Evolutionary conservation across 2,113 vertebrate genomes (phyloP).

Genomic region (Pachycephala philippinensis): DNA sequence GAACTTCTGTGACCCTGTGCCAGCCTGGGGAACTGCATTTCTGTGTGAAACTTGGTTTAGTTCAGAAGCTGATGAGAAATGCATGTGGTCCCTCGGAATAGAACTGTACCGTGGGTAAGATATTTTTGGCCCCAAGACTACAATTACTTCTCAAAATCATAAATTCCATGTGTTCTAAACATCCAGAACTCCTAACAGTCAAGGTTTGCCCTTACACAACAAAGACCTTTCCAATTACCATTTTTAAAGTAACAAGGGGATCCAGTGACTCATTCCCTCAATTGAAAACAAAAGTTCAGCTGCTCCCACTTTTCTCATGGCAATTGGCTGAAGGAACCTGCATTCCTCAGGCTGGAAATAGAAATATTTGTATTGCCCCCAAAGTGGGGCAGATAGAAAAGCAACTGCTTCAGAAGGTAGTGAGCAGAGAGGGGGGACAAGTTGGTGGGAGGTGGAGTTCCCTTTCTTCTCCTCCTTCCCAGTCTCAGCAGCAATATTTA

Average conservation of each 20-base stretch:
- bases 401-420: background rate
- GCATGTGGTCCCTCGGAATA: background rate
- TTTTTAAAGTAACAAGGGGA: background rate
- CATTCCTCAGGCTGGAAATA: background rate
- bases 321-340: background rate
- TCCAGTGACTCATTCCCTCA: background rate
- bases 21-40: background rate
- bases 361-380: background rate
- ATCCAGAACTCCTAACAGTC: background rate
- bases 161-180: background rate
- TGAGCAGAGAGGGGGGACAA: background rate
- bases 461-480: background rate
- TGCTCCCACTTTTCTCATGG: background rate
- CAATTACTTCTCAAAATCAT: background rate
- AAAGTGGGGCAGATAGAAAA: background rate
- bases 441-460: accelerated
- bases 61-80: background rate
- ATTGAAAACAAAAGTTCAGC: background rate
- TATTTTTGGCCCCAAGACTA: background rate
- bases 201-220: background rate
- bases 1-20: too few species aligned
- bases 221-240: background rate
- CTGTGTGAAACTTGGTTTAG: background rate
- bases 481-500: background rate
- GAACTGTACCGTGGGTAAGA: accelerated